A percentile compares a stretch with the other conserved stretches of the same genome.
Conservation (phyloP, 2,113 vertebrate species). For the Bubo blakistoni region DNA sequence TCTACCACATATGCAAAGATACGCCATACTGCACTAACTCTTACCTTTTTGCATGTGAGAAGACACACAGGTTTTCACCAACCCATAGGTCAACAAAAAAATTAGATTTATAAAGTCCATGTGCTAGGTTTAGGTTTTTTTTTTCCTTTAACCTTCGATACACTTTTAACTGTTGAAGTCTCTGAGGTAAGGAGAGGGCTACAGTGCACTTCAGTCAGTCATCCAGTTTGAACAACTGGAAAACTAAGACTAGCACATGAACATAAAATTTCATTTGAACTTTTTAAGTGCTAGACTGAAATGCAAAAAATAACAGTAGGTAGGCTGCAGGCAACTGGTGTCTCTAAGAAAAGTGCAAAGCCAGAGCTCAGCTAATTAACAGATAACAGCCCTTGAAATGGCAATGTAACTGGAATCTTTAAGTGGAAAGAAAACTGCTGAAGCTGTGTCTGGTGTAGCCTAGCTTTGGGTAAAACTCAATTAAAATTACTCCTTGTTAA, state of each 20-base stretch:
- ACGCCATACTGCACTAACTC: background rate
- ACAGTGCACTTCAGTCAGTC: background rate
- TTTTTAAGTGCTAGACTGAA: background rate
- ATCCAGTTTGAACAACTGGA: background rate
- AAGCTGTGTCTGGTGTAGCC: background rate
- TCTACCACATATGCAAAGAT: background rate
- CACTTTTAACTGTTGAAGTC: background rate
- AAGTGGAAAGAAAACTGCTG: background rate
- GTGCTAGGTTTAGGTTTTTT: background rate
- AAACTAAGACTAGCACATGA: background rate
- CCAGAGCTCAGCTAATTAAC: background rate
- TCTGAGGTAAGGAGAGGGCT: background rate
- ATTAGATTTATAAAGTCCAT: background rate
- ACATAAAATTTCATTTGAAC: background rate
- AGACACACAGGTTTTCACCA: background rate
- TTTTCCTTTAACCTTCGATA: background rate
- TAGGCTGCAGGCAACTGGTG: background rate
- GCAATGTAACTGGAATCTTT: background rate
- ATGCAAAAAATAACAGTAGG: background rate
- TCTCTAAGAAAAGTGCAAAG: background rate
- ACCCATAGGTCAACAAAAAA: background rate
- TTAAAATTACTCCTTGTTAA: background rate
- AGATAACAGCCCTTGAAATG: background rate
- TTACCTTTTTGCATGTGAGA: background rate
- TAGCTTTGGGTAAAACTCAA: background rate